Conservation (phyloP, 2,797 vertebrate species). For the Scolopax rusticola region DNA sequence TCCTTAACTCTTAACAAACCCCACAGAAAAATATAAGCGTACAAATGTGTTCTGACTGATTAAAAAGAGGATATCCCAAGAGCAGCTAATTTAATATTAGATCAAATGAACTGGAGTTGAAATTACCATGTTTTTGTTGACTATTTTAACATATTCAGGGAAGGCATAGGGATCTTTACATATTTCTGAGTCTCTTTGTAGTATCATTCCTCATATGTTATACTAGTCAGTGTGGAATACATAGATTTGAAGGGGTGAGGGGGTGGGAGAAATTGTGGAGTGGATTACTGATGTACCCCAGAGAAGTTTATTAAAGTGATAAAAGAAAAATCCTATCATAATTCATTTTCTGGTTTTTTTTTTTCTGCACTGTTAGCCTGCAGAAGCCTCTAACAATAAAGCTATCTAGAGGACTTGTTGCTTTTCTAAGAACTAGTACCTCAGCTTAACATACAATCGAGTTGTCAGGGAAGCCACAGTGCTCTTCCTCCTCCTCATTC, state of each 20-base stretch:
- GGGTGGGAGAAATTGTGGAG: background rate
- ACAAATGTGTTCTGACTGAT: constrained; percentile 60
- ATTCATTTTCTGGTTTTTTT: constrained; percentile 16
- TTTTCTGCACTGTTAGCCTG: background rate
- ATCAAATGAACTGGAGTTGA: constrained; percentile 66
- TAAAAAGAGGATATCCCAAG: constrained; percentile 53
- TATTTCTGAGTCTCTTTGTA: constrained; percentile 71
- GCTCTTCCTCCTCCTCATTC: background rate
- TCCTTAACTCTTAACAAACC: constrained; percentile 59
- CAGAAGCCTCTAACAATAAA: background rate
- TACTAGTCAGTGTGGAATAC: constrained; percentile 53
- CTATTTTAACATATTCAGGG: constrained; percentile 68
- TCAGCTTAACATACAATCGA: background rate
- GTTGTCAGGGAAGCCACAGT: background rate
- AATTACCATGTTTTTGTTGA: constrained; percentile 75
- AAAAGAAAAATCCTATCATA: constrained; percentile 53
- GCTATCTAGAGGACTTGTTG: background rate
- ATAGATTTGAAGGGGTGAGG: constrained; percentile 38
- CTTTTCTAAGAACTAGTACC: background rate
- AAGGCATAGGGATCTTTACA: constrained; percentile 53
- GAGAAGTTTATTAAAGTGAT: constrained; percentile 56
- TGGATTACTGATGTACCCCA: constrained; percentile 39
- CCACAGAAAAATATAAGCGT: constrained; percentile 24
- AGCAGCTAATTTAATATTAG: constrained; percentile 72
- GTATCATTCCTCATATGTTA: constrained; percentile 51